These are phyloP conservation scores for Anastrepha obliqua DNA, from an alignment of 1,140 invertebrate genomes.

Conservation along the genomic window DNA sequence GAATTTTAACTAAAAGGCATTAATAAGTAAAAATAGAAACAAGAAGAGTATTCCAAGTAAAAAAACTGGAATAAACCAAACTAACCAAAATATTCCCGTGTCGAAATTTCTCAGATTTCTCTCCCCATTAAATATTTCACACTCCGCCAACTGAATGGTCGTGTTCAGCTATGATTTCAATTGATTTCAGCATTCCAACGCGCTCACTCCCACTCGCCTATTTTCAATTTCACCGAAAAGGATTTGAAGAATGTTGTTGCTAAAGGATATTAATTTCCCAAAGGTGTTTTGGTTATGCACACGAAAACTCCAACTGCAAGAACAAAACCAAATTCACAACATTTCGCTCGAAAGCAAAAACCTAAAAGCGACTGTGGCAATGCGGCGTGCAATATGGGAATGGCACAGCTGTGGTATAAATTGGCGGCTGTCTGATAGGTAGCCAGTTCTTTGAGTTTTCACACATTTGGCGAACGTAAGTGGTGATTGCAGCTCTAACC, in stretches of 20 bases:
- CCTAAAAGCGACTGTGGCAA: not conserved
- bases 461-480: not conserved
- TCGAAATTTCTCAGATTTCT: not conserved
- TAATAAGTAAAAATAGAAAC: no score
- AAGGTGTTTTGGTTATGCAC: slow-evolving; percentile 63
- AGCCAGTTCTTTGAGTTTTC: not conserved
- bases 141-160: not conserved
- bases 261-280: slow-evolving; percentile 73
- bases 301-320: slow-evolving; percentile 55
- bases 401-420: not conserved
- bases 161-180: not conserved
- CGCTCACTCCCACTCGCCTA: not conserved
- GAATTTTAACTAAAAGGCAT: no score
- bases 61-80: not conserved
- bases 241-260: not conserved
- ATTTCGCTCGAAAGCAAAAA: not conserved
- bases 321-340: not conserved
- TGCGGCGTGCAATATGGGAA: not conserved
- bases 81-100: not conserved
- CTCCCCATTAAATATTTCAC: not conserved
- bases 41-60: no score
- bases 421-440: not conserved
- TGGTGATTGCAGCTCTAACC: not conserved
- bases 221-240: not conserved
- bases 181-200: not conserved